phyloP scores from a whole-genome alignment of 92 coral and sea anemone species.

The Siderastrea siderea region DNA sequence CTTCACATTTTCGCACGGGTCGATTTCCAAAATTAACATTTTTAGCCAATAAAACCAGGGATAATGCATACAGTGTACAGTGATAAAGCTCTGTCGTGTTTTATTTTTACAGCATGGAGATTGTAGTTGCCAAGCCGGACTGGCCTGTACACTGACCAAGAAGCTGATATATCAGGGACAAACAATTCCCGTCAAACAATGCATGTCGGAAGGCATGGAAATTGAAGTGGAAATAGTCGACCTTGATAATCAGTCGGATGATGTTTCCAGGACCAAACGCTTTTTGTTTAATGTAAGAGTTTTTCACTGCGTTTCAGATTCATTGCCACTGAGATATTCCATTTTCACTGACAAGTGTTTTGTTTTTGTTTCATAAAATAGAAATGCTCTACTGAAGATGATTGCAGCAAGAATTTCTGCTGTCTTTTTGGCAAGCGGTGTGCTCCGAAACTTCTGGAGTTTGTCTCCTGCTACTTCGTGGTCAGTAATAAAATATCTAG shows the following conservation, averaged over 20 bases:
- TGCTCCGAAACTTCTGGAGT: constrained; percentile 58
- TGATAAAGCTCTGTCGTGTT: too few relatives aligned
- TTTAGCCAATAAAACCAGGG: too few relatives aligned
- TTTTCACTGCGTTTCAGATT: neutral
- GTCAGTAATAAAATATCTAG: constrained; percentile 28
- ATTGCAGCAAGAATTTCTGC: constrained; percentile 57
- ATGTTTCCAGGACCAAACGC: constrained; percentile 46
- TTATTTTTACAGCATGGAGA: neutral
- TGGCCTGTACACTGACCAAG: constrained; percentile 71
- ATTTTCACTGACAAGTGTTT: neutral
- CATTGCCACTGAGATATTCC: too few relatives aligned
- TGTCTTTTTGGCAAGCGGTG: constrained; percentile 71
- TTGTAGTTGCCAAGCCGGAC: constrained; percentile 70
- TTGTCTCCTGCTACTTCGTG: constrained; percentile 55
- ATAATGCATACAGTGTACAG: too few relatives aligned
- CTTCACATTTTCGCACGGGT: too few relatives aligned
- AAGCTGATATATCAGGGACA: constrained; percentile 55
- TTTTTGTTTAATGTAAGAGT: constrained; percentile 60
- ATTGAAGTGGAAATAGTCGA: constrained; percentile 72
- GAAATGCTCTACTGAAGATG: constrained; percentile 60
- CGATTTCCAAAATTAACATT: too few relatives aligned
- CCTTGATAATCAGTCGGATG: constrained; percentile 59
- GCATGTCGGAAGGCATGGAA: constrained; percentile 67
- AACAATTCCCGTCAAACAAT: constrained; percentile 52
- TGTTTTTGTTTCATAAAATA: neutral